Conservation (phyloP, 2,797 vertebrate genomes). For the Carapus acus region DNA sequence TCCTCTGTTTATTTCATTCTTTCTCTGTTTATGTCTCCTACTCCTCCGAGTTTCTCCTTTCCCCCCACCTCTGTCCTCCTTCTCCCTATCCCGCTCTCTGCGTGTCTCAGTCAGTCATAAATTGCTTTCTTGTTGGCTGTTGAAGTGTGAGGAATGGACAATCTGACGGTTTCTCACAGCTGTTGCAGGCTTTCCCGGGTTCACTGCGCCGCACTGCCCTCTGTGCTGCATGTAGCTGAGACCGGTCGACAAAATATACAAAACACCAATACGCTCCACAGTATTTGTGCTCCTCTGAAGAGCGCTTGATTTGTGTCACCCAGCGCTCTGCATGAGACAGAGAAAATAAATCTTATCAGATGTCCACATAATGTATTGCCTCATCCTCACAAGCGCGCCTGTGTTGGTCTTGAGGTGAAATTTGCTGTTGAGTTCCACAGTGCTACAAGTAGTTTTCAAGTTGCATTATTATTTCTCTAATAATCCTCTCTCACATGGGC, state of each 20-base stretch:
- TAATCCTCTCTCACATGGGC: too few relatives aligned
- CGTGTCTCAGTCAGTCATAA: conserved; percentile 48
- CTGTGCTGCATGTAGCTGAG: conserved; percentile 47
- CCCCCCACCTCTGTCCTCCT: not conserved
- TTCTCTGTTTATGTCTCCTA: conserved; percentile 51
- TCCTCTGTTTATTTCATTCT: conserved; percentile 23
- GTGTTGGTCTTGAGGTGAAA: too few relatives aligned
- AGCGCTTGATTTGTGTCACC: conserved; percentile 33
- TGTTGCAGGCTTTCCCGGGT: conserved; percentile 56
- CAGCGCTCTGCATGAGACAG: conserved; percentile 24
- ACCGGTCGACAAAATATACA: conserved; percentile 64
- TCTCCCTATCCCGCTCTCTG: conserved; percentile 23
- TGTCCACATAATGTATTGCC: too few relatives aligned
- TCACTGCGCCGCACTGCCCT: conserved; percentile 50
- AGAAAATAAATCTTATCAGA: conserved; percentile 23
- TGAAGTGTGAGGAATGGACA: conserved; percentile 71
- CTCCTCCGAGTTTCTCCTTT: conserved; percentile 3
- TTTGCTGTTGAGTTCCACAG: too few relatives aligned
- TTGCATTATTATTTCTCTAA: too few relatives aligned
- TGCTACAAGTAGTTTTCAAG: too few relatives aligned
- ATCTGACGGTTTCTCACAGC: conserved; percentile 68
- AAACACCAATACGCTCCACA: conserved; percentile 47
- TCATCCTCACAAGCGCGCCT: conserved; percentile 2
- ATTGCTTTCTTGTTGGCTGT: conserved; percentile 66
- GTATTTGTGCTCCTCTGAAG: conserved; percentile 64